Evolutionary conservation across 1,140 invertebrate species (phyloP).

Genomic region (Spodoptera litura): DNA sequence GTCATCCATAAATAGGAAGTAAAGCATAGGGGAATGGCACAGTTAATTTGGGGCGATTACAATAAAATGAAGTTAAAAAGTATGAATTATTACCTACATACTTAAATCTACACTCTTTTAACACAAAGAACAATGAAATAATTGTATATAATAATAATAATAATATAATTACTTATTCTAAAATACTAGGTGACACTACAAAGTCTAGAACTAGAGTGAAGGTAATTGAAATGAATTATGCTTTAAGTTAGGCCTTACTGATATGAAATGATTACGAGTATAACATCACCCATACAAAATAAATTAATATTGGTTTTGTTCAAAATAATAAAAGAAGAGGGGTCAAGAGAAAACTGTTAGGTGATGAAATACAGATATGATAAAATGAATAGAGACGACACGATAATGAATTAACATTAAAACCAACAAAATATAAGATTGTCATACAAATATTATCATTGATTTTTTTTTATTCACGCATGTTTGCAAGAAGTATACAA

Average conservation of each 20-base stretch:
- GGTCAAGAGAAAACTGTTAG: background rate
- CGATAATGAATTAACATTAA: background rate
- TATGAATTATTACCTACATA: constrained; percentile 17
- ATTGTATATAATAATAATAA: background rate
- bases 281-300: background rate
- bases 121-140: constrained; percentile 29
- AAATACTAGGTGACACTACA: constrained; percentile 23
- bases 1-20: constrained; percentile 18
- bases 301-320: background rate
- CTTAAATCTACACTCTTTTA: constrained; percentile 8
- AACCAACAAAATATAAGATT: constrained; percentile 1
- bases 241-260: constrained; percentile 57
- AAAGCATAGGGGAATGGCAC: constrained; percentile 46
- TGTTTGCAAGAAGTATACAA: background rate
- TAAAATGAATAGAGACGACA: constrained; percentile 1
- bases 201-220: constrained; percentile 10
- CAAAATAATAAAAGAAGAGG: background rate
- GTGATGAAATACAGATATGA: constrained; percentile 29
- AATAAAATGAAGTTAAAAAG: background rate
- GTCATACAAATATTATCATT: background rate
- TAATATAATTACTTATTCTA: constrained; percentile 26
- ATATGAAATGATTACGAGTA: constrained; percentile 53
- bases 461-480: background rate
- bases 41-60: constrained; percentile 30
- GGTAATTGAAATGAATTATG: constrained; percentile 45